Evolutionary conservation across 2,888 invertebrate genomes (phyloP).

Genomic region (Erebia palarica): DNA sequence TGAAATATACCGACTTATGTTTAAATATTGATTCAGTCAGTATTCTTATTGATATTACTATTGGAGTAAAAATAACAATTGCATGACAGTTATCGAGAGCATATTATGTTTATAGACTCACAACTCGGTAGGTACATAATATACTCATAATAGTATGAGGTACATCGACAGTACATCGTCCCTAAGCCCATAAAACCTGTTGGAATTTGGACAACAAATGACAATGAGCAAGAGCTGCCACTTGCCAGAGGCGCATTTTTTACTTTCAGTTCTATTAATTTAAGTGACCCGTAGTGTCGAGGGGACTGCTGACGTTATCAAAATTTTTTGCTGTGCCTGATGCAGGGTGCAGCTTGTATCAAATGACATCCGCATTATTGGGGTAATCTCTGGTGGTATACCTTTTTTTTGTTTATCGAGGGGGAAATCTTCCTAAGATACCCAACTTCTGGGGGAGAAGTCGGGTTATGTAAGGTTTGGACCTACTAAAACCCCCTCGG

Average conservation of each 20-base stretch:
- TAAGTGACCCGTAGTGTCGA: neutral
- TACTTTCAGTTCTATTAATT: neutral
- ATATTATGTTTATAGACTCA: slow-evolving; percentile 1
- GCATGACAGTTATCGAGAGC: slow-evolving; percentile 1
- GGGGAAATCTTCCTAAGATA: too few relatives aligned
- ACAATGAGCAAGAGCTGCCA: neutral
- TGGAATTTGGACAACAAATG: neutral
- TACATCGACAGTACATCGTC: too few relatives aligned
- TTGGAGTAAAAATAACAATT: slow-evolving; percentile 16
- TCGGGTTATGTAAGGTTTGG: too few relatives aligned
- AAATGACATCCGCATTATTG: neutral
- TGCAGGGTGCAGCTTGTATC: neutral
- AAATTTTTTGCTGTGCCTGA: neutral
- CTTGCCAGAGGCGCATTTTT: neutral
- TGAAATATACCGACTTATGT: slow-evolving; percentile 33
- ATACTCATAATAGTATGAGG: neutral
- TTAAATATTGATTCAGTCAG: neutral
- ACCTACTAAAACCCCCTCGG: too few relatives aligned
- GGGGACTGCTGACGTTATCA: neutral
- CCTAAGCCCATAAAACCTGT: too few relatives aligned
- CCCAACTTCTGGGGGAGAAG: too few relatives aligned
- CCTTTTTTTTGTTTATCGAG: too few relatives aligned
- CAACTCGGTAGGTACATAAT: neutral
- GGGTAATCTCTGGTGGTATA: too few relatives aligned
- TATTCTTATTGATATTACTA: neutral